Evolutionary conservation across 2,113 vertebrate species (phyloP).

Genomic region (Equus przewalskii): DNA sequence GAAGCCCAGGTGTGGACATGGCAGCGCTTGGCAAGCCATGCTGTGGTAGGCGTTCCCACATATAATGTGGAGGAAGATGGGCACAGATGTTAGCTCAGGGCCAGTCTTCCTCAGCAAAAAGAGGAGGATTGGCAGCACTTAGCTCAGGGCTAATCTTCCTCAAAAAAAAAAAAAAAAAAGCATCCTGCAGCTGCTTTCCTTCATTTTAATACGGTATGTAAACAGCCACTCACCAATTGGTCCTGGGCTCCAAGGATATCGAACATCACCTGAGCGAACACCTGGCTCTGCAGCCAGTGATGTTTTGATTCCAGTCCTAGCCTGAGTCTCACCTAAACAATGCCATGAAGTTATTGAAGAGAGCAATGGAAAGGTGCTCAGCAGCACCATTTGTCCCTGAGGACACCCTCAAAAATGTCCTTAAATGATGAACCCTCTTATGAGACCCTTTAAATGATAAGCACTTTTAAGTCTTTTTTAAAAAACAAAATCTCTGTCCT

Average conservation of each 20-base stretch:
- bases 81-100: too few relatives aligned
- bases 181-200: not conserved
- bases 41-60: too few relatives aligned
- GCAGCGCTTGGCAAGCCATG: too few relatives aligned
- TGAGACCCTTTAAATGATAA: not conserved
- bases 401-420: not conserved
- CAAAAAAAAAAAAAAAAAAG: not conserved
- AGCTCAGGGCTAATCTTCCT: too few relatives aligned
- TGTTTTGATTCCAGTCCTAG: not conserved
- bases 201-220: not conserved
- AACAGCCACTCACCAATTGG: not conserved
- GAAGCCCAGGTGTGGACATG: too few relatives aligned
- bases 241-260: not conserved
- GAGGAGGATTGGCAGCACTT: too few relatives aligned
- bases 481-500: not conserved
- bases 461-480: not conserved
- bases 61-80: too few relatives aligned
- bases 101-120: too few relatives aligned
- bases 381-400: not conserved
- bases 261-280: not conserved
- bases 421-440: not conserved
- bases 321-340: not conserved
- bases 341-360: not conserved
- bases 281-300: not conserved
- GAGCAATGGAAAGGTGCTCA: not conserved